phyloP scores from a whole-genome alignment of 2,888 invertebrate genomes.

The Branchipolynoe longqiensis region DNA sequence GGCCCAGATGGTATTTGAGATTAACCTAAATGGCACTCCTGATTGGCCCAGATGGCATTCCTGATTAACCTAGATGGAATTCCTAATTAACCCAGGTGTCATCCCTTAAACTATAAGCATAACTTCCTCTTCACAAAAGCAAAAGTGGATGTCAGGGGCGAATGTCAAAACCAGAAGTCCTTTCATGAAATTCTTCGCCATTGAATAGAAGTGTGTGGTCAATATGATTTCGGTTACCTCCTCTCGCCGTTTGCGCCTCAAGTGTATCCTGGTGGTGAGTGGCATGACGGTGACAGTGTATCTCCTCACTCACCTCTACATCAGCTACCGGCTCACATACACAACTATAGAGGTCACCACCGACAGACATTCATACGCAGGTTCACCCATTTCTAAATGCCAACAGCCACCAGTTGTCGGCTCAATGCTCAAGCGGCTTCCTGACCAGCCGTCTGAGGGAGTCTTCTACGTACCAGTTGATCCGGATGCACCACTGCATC shows the following conservation, averaged over 20 bases:
- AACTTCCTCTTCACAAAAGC: no score
- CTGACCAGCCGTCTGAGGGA: neutral
- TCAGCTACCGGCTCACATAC: conserved; percentile 5
- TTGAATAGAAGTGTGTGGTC: no score
- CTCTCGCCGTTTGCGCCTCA: neutral
- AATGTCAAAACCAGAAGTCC: no score
- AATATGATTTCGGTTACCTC: neutral
- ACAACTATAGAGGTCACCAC: neutral
- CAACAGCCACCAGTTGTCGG: neutral
- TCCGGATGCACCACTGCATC: neutral
- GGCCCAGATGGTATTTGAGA: no score
- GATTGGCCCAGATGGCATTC: no score
- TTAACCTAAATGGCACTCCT: no score
- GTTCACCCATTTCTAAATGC: neutral
- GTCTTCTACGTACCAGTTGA: neutral
- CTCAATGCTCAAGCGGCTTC: neutral
- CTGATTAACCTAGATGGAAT: no score
- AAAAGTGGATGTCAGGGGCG: no score
- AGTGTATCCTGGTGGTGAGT: neutral
- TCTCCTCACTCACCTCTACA: conserved; percentile 25
- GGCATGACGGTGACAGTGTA: neutral
- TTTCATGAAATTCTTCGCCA: no score
- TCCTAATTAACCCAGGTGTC: no score
- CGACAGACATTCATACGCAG: no score
- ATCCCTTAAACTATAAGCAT: no score